A percentile compares a stretch with the other conserved stretches of the same genome.
phyloP scores from a whole-genome alignment of 2,797 vertebrate species.

The Discoglossus pictus region DNA sequence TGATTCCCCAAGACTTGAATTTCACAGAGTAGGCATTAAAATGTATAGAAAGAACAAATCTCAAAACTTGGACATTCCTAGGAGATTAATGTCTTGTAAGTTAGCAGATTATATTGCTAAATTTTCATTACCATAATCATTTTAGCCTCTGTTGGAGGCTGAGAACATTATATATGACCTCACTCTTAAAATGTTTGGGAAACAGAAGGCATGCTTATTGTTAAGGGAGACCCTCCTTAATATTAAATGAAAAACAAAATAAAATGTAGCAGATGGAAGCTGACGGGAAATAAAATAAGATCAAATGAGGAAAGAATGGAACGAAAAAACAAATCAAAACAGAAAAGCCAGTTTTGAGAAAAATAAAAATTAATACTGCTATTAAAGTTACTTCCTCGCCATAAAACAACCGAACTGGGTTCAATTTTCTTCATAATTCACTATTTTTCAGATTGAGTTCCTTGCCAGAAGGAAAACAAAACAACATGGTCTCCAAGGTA shows the following conservation, averaged over 20 bases:
- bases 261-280: slow-evolving; percentile 31
- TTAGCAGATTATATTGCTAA: not conserved
- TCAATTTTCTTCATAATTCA: slow-evolving; percentile 10
- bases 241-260: slow-evolving; percentile 22
- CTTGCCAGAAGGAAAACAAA: slow-evolving; percentile 14
- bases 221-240: slow-evolving; percentile 11
- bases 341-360: not conserved
- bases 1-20: not conserved
- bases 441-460: slow-evolving; percentile 16
- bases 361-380: slow-evolving; percentile 6
- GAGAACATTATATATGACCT: slow-evolving; percentile 19
- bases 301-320: not conserved
- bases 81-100: not conserved
- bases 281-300: slow-evolving; percentile 6
- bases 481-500: slow-evolving; percentile 32
- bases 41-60: not conserved
- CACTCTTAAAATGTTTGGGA: slow-evolving; percentile 14
- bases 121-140: not conserved
- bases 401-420: slow-evolving; percentile 13
- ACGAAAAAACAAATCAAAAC: too few relatives aligned
- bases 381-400: slow-evolving; percentile 6
- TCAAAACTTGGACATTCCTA: not conserved
- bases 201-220: slow-evolving; percentile 3
- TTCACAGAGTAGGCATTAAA: not conserved
- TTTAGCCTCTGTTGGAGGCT: not conserved